phyloP scores from a whole-genome alignment of 1,140 invertebrate genomes.

The Drosophila sp. region DNA sequence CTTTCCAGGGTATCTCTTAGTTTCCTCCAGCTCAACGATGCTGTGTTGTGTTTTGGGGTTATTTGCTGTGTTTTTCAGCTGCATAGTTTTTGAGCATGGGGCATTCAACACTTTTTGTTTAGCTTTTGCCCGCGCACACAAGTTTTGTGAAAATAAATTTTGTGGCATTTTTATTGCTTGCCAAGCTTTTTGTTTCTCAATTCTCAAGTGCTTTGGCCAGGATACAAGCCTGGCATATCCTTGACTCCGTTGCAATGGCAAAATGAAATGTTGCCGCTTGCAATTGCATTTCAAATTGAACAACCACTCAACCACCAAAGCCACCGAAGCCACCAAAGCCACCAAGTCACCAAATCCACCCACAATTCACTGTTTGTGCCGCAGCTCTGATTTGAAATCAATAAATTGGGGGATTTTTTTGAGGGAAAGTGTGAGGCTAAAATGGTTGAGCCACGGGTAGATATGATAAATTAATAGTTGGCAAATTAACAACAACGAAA shows the following conservation, averaged over 20 bases:
- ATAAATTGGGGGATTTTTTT: conserved; percentile 22
- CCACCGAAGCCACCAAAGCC: background rate
- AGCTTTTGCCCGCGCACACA: conserved; percentile 43
- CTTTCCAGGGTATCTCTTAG: conserved; percentile 8
- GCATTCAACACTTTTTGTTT: conserved; percentile 56
- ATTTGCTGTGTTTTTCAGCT: conserved; percentile 24
- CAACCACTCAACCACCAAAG: background rate
- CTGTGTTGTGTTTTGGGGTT: conserved; percentile 10
- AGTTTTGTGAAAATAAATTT: conserved; percentile 54
- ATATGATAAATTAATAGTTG: conserved; percentile 18
- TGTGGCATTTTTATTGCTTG: conserved; percentile 67
- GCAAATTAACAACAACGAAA: conserved; percentile 8
- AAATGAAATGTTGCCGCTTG: conserved; percentile 71
- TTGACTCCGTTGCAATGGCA: conserved; percentile 61
- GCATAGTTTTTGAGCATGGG: conserved; percentile 31
- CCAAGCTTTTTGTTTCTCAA: conserved; percentile 70
- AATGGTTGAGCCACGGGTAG: too few species aligned
- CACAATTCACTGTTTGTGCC: background rate
- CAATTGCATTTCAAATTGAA: conserved; percentile 51
- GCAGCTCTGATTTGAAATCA: conserved; percentile 36
- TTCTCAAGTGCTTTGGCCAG: conserved; percentile 73
- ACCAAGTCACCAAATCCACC: background rate
- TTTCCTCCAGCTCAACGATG: background rate
- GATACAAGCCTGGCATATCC: conserved; percentile 45
- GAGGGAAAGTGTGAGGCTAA: too few species aligned